Conservation (phyloP, 2,797 vertebrate species). For the Melanotaenia pygmaea region DNA sequence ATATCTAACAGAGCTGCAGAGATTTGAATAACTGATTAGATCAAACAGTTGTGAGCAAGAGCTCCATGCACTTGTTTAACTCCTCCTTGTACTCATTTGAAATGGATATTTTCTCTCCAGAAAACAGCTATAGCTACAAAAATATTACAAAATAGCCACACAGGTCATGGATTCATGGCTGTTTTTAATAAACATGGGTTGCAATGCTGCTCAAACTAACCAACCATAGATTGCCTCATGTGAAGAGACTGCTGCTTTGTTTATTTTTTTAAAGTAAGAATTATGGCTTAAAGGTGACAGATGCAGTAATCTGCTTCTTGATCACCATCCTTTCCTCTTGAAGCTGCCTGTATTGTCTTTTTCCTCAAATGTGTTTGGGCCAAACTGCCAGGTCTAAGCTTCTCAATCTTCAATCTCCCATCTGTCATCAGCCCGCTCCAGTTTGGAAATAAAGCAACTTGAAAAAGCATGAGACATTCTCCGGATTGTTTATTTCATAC, state of each 20-base stretch:
- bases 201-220: constrained; percentile 25
- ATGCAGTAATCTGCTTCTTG: constrained; percentile 56
- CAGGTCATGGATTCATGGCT: constrained; percentile 31
- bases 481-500: constrained; percentile 46
- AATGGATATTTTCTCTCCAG: constrained; percentile 36
- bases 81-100: constrained; percentile 35
- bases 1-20: constrained; percentile 32
- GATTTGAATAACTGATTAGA: constrained; percentile 43
- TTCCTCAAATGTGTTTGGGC: constrained; percentile 52
- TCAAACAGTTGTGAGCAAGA: constrained; percentile 23
- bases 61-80: constrained; percentile 29
- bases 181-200: constrained; percentile 39
- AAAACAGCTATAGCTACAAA: constrained; percentile 48
- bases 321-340: constrained; percentile 47
- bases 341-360: constrained; percentile 52
- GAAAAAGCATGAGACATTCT: constrained; percentile 63
- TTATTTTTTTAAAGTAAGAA: constrained; percentile 53
- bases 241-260: constrained; percentile 60
- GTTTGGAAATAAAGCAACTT: constrained; percentile 83
- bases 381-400: constrained; percentile 57
- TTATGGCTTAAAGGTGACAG: constrained; percentile 62
- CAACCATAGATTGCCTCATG: constrained; percentile 46
- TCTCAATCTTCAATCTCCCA: constrained; percentile 63
- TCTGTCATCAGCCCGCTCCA: constrained; percentile 72
- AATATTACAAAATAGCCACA: constrained; percentile 31